phyloP scores from a whole-genome alignment of 1,140 invertebrate species.

The Parapsyche elsis region DNA sequence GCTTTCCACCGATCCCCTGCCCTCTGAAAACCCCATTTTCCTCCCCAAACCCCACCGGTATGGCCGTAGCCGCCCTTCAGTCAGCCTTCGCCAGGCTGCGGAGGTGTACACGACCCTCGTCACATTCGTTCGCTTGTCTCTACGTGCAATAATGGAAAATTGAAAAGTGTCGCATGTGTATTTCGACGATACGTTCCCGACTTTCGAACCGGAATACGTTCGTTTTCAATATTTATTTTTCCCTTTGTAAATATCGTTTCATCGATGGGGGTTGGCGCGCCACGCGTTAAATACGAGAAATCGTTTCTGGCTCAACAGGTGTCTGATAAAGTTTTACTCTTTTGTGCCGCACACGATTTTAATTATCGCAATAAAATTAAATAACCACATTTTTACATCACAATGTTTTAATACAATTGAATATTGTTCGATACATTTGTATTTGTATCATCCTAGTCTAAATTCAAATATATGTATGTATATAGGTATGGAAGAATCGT shows the following conservation, averaged over 20 bases:
- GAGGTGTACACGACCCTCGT: conserved; percentile 25
- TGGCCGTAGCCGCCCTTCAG: conserved; percentile 42
- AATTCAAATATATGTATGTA: too few relatives aligned
- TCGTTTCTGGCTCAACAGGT: conserved; percentile 38
- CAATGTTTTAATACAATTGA: too few relatives aligned
- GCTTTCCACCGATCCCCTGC: background rate
- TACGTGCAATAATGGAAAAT: background rate
- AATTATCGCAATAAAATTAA: background rate
- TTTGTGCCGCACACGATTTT: background rate
- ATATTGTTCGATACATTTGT: too few relatives aligned
- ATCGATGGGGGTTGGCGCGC: background rate
- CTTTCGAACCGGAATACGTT: background rate
- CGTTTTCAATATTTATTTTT: background rate
- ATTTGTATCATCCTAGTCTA: too few relatives aligned
- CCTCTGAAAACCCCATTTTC: conserved; percentile 35
- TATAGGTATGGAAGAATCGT: too few relatives aligned
- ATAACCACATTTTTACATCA: background rate
- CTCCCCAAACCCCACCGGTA: conserved; percentile 12
- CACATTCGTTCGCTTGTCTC: background rate
- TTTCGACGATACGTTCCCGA: too few relatives aligned
- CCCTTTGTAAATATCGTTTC: background rate
- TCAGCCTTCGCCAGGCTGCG: conserved; percentile 47
- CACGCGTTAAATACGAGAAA: background rate
- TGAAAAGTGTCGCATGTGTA: background rate
- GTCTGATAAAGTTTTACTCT: conserved; percentile 15